Conservation (phyloP, 1,140 invertebrate species). For the Drosophila bipectinata region DNA sequence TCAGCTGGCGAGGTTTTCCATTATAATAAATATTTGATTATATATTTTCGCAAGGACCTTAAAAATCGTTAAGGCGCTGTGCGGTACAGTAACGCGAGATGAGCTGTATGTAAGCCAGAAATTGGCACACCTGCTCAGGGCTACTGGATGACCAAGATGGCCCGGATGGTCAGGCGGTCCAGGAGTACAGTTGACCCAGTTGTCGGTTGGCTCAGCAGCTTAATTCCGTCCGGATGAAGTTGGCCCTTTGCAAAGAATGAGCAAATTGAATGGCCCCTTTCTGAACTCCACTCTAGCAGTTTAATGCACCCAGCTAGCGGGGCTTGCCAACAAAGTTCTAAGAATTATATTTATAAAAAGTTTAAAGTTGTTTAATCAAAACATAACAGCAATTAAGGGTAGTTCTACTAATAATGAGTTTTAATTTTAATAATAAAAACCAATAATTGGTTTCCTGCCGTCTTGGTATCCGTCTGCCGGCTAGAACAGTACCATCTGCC, state of each 20-base stretch:
- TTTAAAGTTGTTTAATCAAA: no score
- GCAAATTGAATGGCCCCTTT: constrained; percentile 65
- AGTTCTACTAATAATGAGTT: no score
- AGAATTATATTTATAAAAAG: not conserved
- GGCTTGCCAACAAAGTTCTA: constrained; percentile 4
- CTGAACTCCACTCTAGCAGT: constrained; percentile 59
- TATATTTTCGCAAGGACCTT: constrained; percentile 63
- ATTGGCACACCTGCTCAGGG: constrained; percentile 62
- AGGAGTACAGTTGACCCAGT: constrained; percentile 73
- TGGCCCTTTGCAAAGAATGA: constrained; percentile 41
- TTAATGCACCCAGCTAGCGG: constrained; percentile 53
- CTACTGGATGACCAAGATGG: constrained; percentile 6
- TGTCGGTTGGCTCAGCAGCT: constrained; percentile 19
- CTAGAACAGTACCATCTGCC: not conserved
- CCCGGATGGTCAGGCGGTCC: constrained; percentile 10
- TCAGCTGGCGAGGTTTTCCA: constrained; percentile 24
- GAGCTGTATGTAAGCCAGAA: constrained; percentile 42
- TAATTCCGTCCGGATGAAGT: constrained; percentile 30
- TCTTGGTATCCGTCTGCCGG: no score
- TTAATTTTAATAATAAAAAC: no score
- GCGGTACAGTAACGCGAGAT: constrained; percentile 22
- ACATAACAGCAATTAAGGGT: no score
- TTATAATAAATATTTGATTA: constrained; percentile 80
- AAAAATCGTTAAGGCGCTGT: constrained; percentile 45
- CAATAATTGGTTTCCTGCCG: not conserved